Evolutionary conservation across 2,113 vertebrate species (phyloP), one percentile per base, ranked within the genome.

Genomic region (Corvus cornix): DNA sequence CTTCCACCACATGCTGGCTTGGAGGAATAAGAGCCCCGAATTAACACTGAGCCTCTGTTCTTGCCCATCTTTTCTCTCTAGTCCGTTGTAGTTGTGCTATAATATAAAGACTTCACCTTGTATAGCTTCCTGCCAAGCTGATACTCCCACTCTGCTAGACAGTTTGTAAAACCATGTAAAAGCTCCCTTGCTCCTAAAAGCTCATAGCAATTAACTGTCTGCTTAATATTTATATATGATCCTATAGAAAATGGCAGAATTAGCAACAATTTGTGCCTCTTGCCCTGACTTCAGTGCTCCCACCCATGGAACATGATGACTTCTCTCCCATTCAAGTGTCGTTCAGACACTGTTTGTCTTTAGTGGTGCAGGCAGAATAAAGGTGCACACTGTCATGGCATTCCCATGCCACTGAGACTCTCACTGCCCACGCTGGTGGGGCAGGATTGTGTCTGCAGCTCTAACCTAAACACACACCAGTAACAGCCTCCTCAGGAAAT

Each of bases 281-380:
- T 66, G 75, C 44, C 39, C 51, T 41, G 22, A 22, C 14, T 74
- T 24, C 55, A 62, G 56, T 20, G 48, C 35, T 82, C 48, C 49
- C 28, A 67, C 11, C 23, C 8, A 43, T 0, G 2, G 41, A 44
- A 86, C 83, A 62, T 2, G 1, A 37, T 15, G 8, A 30, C 13
- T 84, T 10, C 51, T 56, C 31, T 82, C 62, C 12, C 2, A 7
- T 28, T 60, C 31, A 21, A 49, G 43, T 27, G 33, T 6, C 2
- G 3, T 20, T 15, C 52, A 43, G 37, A 26, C 13, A 28, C 5
- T 0, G 0, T 53, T 79, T 73, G 27, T 46, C 59, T 58, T 72
- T 14, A 41, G n/a, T 0, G 0, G 59, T 24, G 10, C 53, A 64
- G 35, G 18, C 0, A 1, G 23, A 82, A 27, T n/a, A 59, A 59